These are phyloP conservation scores for Falco biarmicus DNA, from an alignment of 2,797 vertebrate species.

Conservation along the genomic window DNA sequence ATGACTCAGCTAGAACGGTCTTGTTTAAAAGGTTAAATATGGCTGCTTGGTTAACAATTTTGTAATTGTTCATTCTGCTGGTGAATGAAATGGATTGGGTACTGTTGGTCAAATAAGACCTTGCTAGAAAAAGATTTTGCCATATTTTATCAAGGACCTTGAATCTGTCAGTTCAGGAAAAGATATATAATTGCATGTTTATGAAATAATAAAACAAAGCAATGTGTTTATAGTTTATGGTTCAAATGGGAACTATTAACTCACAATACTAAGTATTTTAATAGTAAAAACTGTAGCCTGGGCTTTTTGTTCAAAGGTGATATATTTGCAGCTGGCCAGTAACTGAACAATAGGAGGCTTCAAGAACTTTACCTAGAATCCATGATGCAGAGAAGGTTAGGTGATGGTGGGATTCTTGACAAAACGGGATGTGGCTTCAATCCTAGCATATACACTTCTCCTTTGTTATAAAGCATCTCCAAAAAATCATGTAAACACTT, in stretches of 20 bases:
- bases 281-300: not conserved
- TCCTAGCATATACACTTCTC: not conserved
- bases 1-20: not conserved
- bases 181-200: not conserved
- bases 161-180: not conserved
- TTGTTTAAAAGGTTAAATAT: not conserved
- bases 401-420: not conserved
- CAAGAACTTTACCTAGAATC: not conserved
- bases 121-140: not conserved
- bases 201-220: not conserved
- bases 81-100: not conserved
- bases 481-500: accelerated
- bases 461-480: not conserved
- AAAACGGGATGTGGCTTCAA: not conserved
- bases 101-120: not conserved
- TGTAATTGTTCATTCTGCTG: not conserved
- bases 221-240: not conserved
- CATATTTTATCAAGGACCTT: not conserved
- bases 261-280: not conserved
- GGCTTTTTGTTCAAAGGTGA: not conserved
- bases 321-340: not conserved
- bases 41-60: not conserved
- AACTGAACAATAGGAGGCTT: not conserved
- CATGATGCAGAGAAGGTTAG: not conserved
- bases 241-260: not conserved